Percentiles rank a stretch among this genome's conserved stretches.
These are phyloP conservation scores for Exaiptasia diaphana DNA, from an alignment of 64 coral and sea anemone genomes.

Conservation along the genomic window DNA sequence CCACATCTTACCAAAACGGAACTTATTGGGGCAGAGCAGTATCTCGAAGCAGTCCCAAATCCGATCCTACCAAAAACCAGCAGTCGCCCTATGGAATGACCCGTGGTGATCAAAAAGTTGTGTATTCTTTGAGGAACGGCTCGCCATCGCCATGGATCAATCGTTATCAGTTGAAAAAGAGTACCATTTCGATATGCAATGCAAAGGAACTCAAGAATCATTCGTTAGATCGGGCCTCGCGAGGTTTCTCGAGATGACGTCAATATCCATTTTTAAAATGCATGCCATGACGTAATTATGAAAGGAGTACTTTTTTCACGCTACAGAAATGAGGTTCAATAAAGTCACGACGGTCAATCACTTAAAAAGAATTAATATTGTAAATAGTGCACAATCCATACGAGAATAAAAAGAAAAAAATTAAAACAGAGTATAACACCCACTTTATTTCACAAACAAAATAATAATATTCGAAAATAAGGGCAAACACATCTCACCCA, in stretches of 20 bases:
- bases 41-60: slow-evolving; percentile 15
- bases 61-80: slow-evolving; percentile 22
- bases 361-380: too few species aligned
- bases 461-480: too few species aligned
- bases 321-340: too few species aligned
- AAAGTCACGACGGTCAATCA: too few species aligned
- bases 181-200: slow-evolving; percentile 48
- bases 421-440: too few species aligned
- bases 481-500: too few species aligned
- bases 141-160: slow-evolving; percentile 75
- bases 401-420: too few species aligned
- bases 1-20: not conserved
- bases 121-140: slow-evolving; percentile 67
- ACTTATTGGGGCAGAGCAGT: not conserved
- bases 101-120: slow-evolving; percentile 3
- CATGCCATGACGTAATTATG: too few species aligned
- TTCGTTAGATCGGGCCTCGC: slow-evolving; percentile 6
- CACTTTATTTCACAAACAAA: too few species aligned
- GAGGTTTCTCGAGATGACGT: slow-evolving; percentile 63
- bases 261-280: not conserved
- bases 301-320: too few species aligned
- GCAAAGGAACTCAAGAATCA: slow-evolving; percentile 8
- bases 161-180: slow-evolving; percentile 85
- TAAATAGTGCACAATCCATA: too few species aligned
- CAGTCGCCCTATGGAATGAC: slow-evolving; percentile 4